These are phyloP conservation scores for Pseudococcus viburni DNA, from an alignment of 2,888 invertebrate species.

Conservation along the genomic window DNA sequence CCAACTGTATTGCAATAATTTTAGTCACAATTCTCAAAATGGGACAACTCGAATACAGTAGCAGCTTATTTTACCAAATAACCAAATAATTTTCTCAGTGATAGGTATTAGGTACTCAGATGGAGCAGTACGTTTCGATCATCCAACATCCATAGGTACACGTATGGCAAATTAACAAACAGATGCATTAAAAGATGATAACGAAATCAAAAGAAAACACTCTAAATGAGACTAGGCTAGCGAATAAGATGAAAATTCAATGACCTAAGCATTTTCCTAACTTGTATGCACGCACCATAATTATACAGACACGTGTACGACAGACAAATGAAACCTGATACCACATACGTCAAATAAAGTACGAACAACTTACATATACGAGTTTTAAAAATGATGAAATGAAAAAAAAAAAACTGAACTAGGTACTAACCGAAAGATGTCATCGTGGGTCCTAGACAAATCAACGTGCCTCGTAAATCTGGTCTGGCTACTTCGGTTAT, in stretches of 20 bases:
- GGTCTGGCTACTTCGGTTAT: conserved; percentile 77
- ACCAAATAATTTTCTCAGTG: too few relatives aligned
- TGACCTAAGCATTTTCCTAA: not conserved
- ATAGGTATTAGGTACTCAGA: not conserved
- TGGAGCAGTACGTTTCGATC: not conserved
- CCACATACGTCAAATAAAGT: not conserved
- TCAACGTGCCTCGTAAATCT: conserved; percentile 76
- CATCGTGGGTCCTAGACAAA: conserved; percentile 75
- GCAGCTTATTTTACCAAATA: too few relatives aligned
- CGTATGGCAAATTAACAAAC: not conserved
- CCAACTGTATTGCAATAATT: too few relatives aligned
- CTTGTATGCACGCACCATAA: not conserved
- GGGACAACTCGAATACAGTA: too few relatives aligned
- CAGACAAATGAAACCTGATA: not conserved
- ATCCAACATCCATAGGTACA: not conserved
- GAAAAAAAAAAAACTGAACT: not conserved
- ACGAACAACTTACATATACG: conserved; percentile 1
- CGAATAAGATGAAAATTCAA: not conserved
- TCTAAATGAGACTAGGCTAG: not conserved
- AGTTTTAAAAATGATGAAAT: not conserved
- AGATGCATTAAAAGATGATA: not conserved
- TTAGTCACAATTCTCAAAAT: too few relatives aligned
- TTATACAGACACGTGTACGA: not conserved
- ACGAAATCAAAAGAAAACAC: not conserved
- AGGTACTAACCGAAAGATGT: conserved; percentile 75